phyloP scores from a whole-genome alignment of 92 coral and sea anemone genomes.

The Siderastrea siderea region DNA sequence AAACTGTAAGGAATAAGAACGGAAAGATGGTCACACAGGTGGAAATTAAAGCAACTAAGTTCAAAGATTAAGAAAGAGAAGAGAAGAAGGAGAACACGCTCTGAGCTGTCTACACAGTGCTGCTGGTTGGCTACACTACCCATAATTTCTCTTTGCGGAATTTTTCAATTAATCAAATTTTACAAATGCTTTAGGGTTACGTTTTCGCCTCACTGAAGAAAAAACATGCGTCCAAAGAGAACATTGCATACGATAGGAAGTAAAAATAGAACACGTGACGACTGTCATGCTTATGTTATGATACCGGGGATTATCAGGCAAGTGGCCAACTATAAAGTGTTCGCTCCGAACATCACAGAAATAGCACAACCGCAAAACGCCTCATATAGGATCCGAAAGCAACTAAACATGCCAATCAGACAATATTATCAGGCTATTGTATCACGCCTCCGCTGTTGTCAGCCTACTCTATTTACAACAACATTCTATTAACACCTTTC shows the following conservation, averaged over 20 bases:
- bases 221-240: no score
- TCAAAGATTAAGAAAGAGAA: neutral
- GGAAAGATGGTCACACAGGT: slow-evolving; percentile 2
- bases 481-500: slow-evolving; percentile 5
- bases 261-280: neutral
- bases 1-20: slow-evolving; percentile 1
- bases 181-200: neutral
- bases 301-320: neutral
- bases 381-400: neutral
- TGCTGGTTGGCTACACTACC: no score
- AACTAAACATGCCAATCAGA: slow-evolving; percentile 22
- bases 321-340: neutral
- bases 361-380: neutral
- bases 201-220: neutral
- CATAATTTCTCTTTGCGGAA: no score
- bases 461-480: neutral
- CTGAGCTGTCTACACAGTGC: no score
- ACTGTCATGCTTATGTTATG: neutral
- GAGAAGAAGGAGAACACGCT: no score
- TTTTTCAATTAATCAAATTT: neutral
- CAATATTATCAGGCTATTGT: slow-evolving; percentile 21
- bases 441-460: slow-evolving; percentile 7
- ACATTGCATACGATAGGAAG: no score
- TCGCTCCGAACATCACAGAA: neutral
- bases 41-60: neutral